Base-by-base conservation (phyloP, 2,888 invertebrate species). In the Barypeithes pellucidus region DNA sequence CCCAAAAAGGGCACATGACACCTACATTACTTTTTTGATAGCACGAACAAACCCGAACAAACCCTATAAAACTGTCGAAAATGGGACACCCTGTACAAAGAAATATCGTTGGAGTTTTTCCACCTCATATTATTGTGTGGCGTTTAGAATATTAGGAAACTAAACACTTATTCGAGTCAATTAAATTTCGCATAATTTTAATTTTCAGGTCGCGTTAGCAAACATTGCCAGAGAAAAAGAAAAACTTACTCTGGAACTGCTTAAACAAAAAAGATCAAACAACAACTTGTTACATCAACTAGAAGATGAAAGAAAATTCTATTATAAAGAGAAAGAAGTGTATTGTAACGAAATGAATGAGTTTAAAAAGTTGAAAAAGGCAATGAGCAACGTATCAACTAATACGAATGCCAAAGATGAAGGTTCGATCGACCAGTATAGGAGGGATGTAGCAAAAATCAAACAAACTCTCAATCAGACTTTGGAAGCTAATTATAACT, bases 281-380 rank as follows among this genome's bases (percentile, higher is more conserved):
- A 84, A 84, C 76, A 87, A 85, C 79, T 79, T 90, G 72, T 85
- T 86, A 76, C 87, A 89, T 82, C 89, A 90, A 81, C 81, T 90
- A 75, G 86, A 88, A 74, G 88, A 89, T 76, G 89, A 90, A 83
- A 85, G 89, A 80, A 86, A 85, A 72, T 88, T 87, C 79, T 88
- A 89, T 80, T 87, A 86, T 75, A 87, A 88, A 79, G 89, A 89
- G 80, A 90, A 89, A 78, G 87, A 89, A 76, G 84, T 86, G 71
- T 88, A 88, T 71, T 85, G 88, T 71, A 85, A 87, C 59, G 89
- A 89, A 82, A 86, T 86, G 85, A 87, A 85, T 77, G 85, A 82
- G 69, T 84, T 79, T 67, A 85, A 85, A 70, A 83, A 83, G 77
- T 75, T 84, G 41, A 84, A 82, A 72, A 78, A 78, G 67, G 81